Conservation (phyloP, 2,797 vertebrate genomes). For the Simalia tracyae region DNA sequence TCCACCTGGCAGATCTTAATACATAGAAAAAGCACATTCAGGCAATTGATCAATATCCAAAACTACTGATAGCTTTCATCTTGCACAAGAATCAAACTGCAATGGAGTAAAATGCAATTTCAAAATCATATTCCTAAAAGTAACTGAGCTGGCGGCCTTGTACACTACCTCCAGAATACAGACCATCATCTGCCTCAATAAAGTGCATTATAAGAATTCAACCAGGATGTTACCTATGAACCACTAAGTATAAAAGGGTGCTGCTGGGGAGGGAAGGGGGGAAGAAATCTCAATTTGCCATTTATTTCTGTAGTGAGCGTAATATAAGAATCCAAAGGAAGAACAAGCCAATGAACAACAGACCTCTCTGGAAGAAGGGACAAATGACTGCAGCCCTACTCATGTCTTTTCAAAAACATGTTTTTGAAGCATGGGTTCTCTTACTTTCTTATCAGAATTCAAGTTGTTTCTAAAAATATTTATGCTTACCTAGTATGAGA, state of each 20-base stretch:
- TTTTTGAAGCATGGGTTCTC: too few relatives aligned
- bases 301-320: not conserved
- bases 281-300: not conserved
- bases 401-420: too few relatives aligned
- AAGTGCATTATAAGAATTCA: not conserved
- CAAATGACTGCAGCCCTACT: not conserved
- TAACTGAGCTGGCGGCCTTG: too few relatives aligned
- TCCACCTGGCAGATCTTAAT: too few relatives aligned
- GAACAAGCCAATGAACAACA: not conserved
- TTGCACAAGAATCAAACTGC: too few relatives aligned
- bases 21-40: too few relatives aligned
- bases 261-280: not conserved
- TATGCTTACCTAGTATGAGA: conserved; percentile 82
- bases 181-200: not conserved
- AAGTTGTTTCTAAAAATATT: not conserved
- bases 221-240: not conserved
- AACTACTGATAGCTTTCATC: too few relatives aligned
- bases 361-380: not conserved
- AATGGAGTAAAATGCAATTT: too few relatives aligned
- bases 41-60: too few relatives aligned
- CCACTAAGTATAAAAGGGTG: not conserved
- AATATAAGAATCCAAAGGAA: not conserved
- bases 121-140: too few relatives aligned
- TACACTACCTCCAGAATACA: too few relatives aligned
- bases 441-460: not conserved